These are phyloP conservation scores for Phrynocephalus vlangalii DNA, from an alignment of 2,797 vertebrate species.

Conservation along the genomic window DNA sequence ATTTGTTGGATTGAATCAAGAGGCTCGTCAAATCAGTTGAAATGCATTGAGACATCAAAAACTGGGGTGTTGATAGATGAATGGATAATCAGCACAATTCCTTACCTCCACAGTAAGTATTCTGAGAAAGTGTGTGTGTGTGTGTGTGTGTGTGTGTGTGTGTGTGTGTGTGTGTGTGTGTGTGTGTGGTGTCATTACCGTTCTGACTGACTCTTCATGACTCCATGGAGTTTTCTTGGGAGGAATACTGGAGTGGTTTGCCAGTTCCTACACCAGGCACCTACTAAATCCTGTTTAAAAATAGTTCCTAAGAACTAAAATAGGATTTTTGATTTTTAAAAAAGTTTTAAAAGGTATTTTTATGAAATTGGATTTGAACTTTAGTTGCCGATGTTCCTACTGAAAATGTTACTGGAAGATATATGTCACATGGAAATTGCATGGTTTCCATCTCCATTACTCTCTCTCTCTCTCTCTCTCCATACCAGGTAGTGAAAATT, in stretches of 20 bases:
- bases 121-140: background rate
- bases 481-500: too few species aligned
- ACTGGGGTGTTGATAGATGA: constrained; percentile 84
- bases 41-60: constrained; percentile 85
- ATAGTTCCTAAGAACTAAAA: background rate
- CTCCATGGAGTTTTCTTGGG: too few species aligned
- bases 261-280: too few species aligned
- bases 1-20: constrained; percentile 91
- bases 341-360: background rate
- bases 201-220: too few species aligned
- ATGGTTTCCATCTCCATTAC: background rate
- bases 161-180: too few species aligned
- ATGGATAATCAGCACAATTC: constrained; percentile 83
- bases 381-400: background rate
- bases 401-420: too few species aligned
- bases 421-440: background rate
- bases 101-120: constrained; percentile 89
- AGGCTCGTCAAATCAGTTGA: constrained; percentile 86
- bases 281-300: background rate
- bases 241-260: too few species aligned
- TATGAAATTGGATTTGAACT: background rate
- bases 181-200: too few species aligned
- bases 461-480: too few species aligned
- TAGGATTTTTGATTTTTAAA: too few species aligned
- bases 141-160: too few species aligned